phyloP scores from a whole-genome alignment of 2,797 vertebrate species.

The Myotis planiceps region DNA sequence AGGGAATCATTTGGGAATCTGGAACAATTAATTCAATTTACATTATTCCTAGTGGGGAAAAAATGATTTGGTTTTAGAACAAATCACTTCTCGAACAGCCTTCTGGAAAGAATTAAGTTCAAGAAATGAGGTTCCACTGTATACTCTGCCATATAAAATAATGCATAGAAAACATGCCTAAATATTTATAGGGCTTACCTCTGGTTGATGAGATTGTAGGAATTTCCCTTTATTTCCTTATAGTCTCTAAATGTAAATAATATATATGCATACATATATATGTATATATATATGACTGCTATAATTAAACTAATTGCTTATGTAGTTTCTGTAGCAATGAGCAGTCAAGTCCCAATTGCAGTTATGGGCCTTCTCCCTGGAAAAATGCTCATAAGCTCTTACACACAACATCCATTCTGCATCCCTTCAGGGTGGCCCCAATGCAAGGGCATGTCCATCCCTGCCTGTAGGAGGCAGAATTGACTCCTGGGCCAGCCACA shows the following conservation, averaged over 20 bases:
- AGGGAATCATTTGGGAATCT: no score
- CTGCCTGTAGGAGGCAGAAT: not conserved
- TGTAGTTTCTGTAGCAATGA: not conserved
- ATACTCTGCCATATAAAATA: not conserved
- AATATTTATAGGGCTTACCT: not conserved
- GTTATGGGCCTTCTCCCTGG: not conserved
- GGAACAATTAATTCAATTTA: no score
- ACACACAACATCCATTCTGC: not conserved
- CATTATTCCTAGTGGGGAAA: no score
- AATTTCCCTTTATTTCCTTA: not conserved
- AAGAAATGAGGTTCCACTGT: no score
- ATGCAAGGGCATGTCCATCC: not conserved
- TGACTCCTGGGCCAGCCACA: not conserved
- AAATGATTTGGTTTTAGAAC: no score
- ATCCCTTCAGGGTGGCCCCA: not conserved
- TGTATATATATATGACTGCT: not conserved
- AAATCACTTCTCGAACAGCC: no score
- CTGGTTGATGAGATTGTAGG: not conserved
- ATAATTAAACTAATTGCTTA: not conserved
- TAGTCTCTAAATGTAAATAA: not conserved
- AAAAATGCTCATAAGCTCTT: not conserved
- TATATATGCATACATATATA: not conserved
- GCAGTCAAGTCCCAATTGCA: not conserved
- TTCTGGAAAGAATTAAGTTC: no score
- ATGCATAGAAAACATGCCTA: not conserved